phyloP scores from a whole-genome alignment of 1,140 invertebrate species.

The Drosophila pseudoobscura region DNA sequence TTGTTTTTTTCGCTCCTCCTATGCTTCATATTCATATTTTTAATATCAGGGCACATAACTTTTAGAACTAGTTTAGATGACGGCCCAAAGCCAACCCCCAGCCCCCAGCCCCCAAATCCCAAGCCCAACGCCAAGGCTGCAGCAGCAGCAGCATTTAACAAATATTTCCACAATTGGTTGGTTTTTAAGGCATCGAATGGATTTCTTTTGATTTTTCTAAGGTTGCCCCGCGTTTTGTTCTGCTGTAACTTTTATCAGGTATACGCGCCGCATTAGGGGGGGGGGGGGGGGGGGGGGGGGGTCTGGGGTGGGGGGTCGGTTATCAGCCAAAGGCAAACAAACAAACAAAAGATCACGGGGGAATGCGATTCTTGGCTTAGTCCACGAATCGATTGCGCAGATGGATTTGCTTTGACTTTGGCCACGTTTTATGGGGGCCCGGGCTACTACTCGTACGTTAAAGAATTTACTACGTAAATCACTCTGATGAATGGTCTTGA shows the following conservation, averaged over 20 bases:
- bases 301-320: slow-evolving; percentile 12
- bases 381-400: slow-evolving; percentile 13
- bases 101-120: neutral
- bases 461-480: slow-evolving; percentile 20
- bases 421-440: slow-evolving; percentile 15
- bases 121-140: slow-evolving; percentile 29
- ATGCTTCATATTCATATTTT: slow-evolving; percentile 43
- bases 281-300: no score
- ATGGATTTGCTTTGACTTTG: slow-evolving; percentile 24
- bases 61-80: slow-evolving; percentile 41
- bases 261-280: slow-evolving; percentile 37
- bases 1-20: neutral
- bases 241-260: slow-evolving; percentile 55
- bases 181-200: slow-evolving; percentile 21
- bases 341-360: slow-evolving; percentile 20
- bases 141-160: slow-evolving; percentile 19
- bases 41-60: slow-evolving; percentile 45
- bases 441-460: no score
- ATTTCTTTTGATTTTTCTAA: slow-evolving; percentile 32
- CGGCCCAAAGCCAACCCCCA: slow-evolving; percentile 9
- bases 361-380: slow-evolving; percentile 33
- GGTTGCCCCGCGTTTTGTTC: slow-evolving; percentile 30
- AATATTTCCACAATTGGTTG: slow-evolving; percentile 39
- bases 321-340: slow-evolving; percentile 44
- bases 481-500: slow-evolving; percentile 23